A percentile compares a stretch with the other conserved stretches of the same genome.
phyloP scores from a whole-genome alignment of 2,113 vertebrate species.

The Mastomys coucha region DNA sequence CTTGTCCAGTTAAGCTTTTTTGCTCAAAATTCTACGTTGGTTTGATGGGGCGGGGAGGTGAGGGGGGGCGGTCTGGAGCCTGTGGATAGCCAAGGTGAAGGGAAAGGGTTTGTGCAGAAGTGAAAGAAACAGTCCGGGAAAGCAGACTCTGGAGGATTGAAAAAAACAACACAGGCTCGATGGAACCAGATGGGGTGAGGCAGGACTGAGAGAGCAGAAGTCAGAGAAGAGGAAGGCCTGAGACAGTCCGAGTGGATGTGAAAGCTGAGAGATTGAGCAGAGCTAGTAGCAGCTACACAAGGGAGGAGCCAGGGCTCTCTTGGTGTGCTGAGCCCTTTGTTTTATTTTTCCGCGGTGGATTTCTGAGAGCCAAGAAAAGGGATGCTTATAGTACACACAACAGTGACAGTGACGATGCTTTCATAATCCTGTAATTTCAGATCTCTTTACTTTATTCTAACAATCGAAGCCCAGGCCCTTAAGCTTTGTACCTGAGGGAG shows the following conservation, averaged over 20 bases:
- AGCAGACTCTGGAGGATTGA: not conserved
- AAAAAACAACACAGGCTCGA: not conserved
- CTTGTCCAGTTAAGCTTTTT: not conserved
- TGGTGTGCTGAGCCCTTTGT: not conserved
- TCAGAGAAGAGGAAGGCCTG: not conserved
- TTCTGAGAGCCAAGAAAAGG: conserved; percentile 21
- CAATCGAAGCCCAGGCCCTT: not conserved
- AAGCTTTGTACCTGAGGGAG: not conserved
- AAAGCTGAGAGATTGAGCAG: not conserved
- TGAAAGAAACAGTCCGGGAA: not conserved
- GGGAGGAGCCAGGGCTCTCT: not conserved
- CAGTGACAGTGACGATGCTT: not conserved
- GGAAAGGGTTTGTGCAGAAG: not conserved
- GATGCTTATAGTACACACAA: not conserved
- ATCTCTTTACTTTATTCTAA: not conserved
- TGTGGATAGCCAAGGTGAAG: not conserved
- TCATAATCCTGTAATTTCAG: not conserved
- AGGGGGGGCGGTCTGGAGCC: not conserved
- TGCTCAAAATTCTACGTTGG: not conserved
- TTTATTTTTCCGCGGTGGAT: not conserved
- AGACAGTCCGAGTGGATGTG: not conserved
- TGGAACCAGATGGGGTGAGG: not conserved
- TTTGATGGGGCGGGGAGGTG: too few relatives aligned
- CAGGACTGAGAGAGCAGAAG: not conserved
- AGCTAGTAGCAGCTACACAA: not conserved